Conservation (phyloP, 2,797 vertebrate species). For the Vultur gryphus region DNA sequence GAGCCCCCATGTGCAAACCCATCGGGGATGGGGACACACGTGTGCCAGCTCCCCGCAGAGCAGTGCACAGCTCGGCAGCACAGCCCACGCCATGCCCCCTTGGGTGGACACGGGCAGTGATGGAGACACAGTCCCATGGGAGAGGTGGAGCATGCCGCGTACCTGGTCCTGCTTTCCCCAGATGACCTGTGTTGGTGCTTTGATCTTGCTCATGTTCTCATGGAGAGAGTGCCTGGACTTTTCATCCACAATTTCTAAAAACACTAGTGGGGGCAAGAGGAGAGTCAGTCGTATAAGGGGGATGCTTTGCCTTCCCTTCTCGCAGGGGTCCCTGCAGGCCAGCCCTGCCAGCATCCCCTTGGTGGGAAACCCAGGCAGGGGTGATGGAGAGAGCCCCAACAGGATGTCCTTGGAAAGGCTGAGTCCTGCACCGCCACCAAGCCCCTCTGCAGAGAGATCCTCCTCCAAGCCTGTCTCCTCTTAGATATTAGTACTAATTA, state of each 20-base stretch:
- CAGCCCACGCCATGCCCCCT: accelerated
- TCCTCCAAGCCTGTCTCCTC: not conserved
- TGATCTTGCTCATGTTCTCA: conserved; percentile 86
- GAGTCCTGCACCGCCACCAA: not conserved
- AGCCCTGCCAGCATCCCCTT: not conserved
- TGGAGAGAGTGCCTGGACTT: conserved; percentile 85
- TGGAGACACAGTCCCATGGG: not conserved
- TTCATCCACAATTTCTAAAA: conserved; percentile 82
- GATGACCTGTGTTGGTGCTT: conserved; percentile 84
- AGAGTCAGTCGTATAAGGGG: not conserved
- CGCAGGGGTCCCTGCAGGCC: not conserved
- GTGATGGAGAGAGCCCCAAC: accelerated
- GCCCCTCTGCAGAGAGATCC: not conserved
- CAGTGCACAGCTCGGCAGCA: not conserved
- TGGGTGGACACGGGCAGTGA: not conserved
- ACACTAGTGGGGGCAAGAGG: conserved; percentile 76
- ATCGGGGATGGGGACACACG: not conserved
- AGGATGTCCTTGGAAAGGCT: not conserved
- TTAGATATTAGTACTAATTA: not conserved
- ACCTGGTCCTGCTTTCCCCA: conserved; percentile 98
- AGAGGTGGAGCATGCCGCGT: not conserved
- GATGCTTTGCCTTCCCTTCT: not conserved
- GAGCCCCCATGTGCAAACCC: not conserved
- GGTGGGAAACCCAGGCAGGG: not conserved
- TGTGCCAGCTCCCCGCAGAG: accelerated